Evolutionary conservation across 2,797 vertebrate genomes (phyloP).

Genomic region (Molossus alvarezi): DNA sequence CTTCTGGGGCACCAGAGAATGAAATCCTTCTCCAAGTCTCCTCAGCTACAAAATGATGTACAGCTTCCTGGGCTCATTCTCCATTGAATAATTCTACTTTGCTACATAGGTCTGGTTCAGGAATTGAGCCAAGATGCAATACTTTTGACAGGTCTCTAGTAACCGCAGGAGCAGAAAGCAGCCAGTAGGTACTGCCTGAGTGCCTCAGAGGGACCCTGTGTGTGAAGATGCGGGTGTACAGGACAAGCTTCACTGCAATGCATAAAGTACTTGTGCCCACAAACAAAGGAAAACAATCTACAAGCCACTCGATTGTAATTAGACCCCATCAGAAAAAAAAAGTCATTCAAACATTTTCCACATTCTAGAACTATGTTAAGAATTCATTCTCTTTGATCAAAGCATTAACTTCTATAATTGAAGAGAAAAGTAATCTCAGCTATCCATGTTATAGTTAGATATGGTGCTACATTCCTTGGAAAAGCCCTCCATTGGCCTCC

Average conservation of each 20-base stretch:
- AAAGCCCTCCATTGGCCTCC: not conserved
- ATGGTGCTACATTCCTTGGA: not conserved
- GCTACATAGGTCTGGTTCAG: not conserved
- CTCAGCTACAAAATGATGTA: not conserved
- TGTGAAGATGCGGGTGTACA: not conserved
- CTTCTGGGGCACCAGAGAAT: accelerated
- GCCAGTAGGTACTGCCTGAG: too few relatives aligned
- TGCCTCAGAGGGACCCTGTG: not conserved
- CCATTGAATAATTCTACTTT: not conserved
- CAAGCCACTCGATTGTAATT: not conserved
- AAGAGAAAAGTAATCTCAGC: not conserved
- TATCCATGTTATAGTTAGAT: not conserved
- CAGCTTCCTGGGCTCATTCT: not conserved
- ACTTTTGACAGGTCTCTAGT: not conserved
- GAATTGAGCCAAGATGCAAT: not conserved
- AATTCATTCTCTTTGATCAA: constrained; percentile 3
- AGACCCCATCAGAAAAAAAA: not conserved
- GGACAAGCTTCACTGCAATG: not conserved
- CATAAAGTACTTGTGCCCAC: not conserved
- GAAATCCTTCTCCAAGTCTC: not conserved
- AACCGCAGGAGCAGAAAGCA: not conserved
- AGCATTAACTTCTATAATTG: constrained; percentile 40
- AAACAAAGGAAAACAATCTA: not conserved
- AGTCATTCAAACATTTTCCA: not conserved
- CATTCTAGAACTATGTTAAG: not conserved